A percentile compares a stretch with the other conserved stretches of the same genome.
phyloP scores from a whole-genome alignment of 30 jellyfish, hydroid and myxozoan genomes.

The Morbakka virulenta region DNA sequence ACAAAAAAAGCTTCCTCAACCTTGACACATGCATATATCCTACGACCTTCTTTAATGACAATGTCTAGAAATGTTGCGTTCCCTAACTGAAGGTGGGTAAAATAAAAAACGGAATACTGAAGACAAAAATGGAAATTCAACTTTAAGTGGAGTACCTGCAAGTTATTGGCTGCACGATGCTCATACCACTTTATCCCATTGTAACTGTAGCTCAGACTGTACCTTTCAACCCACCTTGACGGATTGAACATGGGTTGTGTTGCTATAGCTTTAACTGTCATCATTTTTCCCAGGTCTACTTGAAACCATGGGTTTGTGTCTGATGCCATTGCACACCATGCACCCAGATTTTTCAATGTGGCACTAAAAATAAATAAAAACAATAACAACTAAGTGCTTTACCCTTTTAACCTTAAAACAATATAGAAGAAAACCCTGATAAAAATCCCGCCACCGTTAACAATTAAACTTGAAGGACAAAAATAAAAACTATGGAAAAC shows the following conservation, averaged over 20 bases:
- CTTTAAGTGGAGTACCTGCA: no score
- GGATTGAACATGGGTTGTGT: constrained; percentile 35
- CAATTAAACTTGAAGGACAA: no score
- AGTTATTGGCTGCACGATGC: constrained; percentile 41
- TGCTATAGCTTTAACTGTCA: constrained; percentile 68
- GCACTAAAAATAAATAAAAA: background rate
- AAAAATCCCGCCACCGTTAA: no score
- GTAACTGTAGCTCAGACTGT: constrained; percentile 74
- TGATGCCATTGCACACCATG: constrained; percentile 77
- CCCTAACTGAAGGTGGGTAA: no score
- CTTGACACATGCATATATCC: no score
- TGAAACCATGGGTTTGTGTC: constrained; percentile 69
- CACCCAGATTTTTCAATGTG: constrained; percentile 51
- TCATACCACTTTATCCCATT: constrained; percentile 74
- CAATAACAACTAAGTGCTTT: background rate
- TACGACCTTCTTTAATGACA: no score
- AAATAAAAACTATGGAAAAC: no score
- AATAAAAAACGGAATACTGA: no score
- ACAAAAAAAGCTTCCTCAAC: no score
- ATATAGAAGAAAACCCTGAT: no score
- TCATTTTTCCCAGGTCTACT: constrained; percentile 72
- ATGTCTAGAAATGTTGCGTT: no score
- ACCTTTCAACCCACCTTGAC: constrained; percentile 49
- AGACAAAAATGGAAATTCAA: no score
- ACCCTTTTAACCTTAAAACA: background rate